Conservation (phyloP, 1,140 invertebrate species). For the Psilanteris sp. region DNA sequence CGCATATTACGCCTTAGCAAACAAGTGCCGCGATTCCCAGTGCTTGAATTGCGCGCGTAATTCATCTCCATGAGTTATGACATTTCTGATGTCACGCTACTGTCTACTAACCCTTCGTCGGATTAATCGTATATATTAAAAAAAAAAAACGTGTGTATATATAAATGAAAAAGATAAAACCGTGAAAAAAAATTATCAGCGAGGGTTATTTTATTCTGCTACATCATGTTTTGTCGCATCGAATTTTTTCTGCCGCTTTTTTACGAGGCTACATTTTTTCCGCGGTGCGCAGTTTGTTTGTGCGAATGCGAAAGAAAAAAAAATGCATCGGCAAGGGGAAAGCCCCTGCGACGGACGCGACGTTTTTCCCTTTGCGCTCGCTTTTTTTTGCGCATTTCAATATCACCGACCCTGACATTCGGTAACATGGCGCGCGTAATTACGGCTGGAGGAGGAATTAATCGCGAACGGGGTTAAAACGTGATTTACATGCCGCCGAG, state of each 20-base stretch:
- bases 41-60: conserved; percentile 59
- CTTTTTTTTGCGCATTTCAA: conserved; percentile 36
- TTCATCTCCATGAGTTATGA: conserved; percentile 70
- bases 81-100: conserved; percentile 57
- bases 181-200: conserved; percentile 33
- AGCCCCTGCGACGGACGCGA: conserved; percentile 30
- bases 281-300: conserved; percentile 52
- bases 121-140: conserved; percentile 40
- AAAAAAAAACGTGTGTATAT: too few species aligned
- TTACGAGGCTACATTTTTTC: conserved; percentile 5
- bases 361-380: conserved; percentile 36
- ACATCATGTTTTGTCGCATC: not conserved
- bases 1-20: conserved; percentile 62
- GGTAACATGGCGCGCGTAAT: conserved; percentile 61
- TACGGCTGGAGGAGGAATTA: conserved; percentile 59
- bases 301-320: conserved; percentile 62
- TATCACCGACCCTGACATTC: conserved; percentile 66
- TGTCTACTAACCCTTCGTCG: conserved; percentile 57
- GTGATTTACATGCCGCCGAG: conserved; percentile 45
- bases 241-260: conserved; percentile 20
- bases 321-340: conserved; percentile 64
- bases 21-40: conserved; percentile 70
- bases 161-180: too few species aligned
- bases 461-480: conserved; percentile 50
- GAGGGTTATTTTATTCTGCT: conserved; percentile 22